phyloP scores from a whole-genome alignment of 1,140 invertebrate genomes.

The Trichonephila clavata region DNA sequence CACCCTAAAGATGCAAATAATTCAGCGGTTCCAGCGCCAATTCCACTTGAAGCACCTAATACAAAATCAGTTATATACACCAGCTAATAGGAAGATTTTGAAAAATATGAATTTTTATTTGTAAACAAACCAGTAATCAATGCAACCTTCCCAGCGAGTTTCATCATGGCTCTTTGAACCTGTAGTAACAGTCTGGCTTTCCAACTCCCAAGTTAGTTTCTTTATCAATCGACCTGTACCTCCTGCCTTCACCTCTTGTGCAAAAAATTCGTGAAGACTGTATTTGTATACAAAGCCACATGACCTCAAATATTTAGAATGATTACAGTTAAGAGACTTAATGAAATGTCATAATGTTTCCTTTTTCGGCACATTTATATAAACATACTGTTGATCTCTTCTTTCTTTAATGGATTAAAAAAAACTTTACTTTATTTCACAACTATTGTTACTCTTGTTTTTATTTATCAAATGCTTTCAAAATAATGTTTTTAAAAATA shows the following conservation, averaged over 20 bases:
- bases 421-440: no score
- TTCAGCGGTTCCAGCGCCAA: constrained; percentile 90
- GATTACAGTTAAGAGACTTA: background rate
- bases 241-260: background rate
- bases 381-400: no score
- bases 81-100: background rate
- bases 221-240: no score
- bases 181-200: no score
- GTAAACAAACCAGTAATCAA: constrained; percentile 77
- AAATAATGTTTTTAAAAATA: no score
- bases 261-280: background rate
- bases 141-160: constrained; percentile 77
- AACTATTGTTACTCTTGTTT: background rate
- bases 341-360: no score
- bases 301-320: background rate
- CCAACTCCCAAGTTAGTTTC: no score
- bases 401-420: no score
- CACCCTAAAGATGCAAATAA: constrained; percentile 88
- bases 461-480: no score
- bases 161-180: background rate
- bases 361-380: no score
- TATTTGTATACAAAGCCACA: background rate
- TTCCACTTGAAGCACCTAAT: constrained; percentile 92
- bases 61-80: background rate
- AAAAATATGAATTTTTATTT: background rate